Evolutionary conservation across 2,888 invertebrate species (phyloP).

Genomic region (Caenorhabditis sp.): DNA sequence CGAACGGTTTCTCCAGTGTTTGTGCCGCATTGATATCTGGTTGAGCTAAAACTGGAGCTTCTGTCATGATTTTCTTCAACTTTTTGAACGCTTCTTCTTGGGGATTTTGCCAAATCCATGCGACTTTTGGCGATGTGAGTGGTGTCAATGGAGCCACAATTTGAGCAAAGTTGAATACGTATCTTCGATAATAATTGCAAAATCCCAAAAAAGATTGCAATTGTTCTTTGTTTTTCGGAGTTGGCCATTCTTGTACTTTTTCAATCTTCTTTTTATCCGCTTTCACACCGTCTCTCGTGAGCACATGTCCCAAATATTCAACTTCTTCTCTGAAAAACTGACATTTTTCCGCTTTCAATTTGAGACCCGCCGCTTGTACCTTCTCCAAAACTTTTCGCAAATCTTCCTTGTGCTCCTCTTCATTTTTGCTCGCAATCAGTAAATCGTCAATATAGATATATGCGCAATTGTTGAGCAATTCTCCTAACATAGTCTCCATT

Average conservation of each 20-base stretch:
- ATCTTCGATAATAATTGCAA: constrained; percentile 47
- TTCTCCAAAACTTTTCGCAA: constrained; percentile 29
- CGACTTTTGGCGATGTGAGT: constrained; percentile 25
- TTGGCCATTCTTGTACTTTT: constrained; percentile 12
- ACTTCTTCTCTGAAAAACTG: constrained; percentile 10
- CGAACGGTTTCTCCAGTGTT: constrained; percentile 26
- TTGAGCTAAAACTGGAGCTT: constrained; percentile 35
- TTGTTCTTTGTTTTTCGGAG: constrained; percentile 23
- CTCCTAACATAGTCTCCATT: constrained; percentile 42
- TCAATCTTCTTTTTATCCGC: constrained; percentile 26
- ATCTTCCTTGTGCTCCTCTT: constrained; percentile 32
- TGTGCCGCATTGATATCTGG: constrained; percentile 15
- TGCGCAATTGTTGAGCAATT: background rate
- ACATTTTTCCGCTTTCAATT: constrained; percentile 31
- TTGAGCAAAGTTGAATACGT: constrained; percentile 38
- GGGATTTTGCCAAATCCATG: constrained; percentile 32
- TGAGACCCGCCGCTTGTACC: background rate
- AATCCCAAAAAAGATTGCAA: constrained; percentile 51
- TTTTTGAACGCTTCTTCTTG: constrained; percentile 35
- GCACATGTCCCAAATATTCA: constrained; percentile 33
- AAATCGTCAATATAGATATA: constrained; percentile 58
- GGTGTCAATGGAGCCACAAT: constrained; percentile 40
- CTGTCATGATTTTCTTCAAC: constrained; percentile 31
- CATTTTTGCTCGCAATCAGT: constrained; percentile 33
- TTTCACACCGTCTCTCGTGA: constrained; percentile 9